Percentiles rank a stretch among this genome's conserved stretches.
Conservation (phyloP, 2,888 invertebrate genomes). For the Drosophila mimica region DNA sequence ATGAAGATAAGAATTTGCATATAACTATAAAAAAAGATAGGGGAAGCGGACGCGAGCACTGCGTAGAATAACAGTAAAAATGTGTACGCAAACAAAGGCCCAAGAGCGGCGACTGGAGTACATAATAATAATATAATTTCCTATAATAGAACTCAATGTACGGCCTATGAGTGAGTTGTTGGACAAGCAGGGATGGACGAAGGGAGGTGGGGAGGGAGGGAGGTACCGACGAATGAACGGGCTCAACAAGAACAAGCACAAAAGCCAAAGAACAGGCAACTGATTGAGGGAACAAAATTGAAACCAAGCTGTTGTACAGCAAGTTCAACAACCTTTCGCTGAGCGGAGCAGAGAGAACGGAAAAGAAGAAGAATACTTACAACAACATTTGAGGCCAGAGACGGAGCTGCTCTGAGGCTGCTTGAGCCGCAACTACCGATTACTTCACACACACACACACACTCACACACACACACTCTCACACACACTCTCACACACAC, state of each 20-base stretch:
- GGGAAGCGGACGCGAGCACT: constrained; percentile 11
- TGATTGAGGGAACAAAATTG: constrained; percentile 75
- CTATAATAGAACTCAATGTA: constrained; percentile 73
- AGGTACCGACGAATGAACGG: constrained; percentile 18
- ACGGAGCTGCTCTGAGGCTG: constrained; percentile 42
- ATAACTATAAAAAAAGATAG: not conserved
- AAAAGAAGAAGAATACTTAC: constrained; percentile 50
- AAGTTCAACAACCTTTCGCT: constrained; percentile 73
- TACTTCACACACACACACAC: constrained; percentile 61
- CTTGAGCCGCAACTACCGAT: constrained; percentile 69
- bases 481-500: constrained; percentile 27
- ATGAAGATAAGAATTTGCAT: constrained; percentile 41
- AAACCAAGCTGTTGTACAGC: constrained; percentile 57
- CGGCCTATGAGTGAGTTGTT: constrained; percentile 10
- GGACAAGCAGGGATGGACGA: not conserved
- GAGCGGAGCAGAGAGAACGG: constrained; percentile 20
- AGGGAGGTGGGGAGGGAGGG: not conserved
- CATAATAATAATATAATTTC: constrained; percentile 80
- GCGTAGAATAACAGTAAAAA: constrained; percentile 68
- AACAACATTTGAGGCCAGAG: constrained; percentile 64
- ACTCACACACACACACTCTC: constrained; percentile 15
- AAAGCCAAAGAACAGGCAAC: constrained; percentile 66
- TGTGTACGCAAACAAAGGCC: constrained; percentile 57
- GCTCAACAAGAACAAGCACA: constrained; percentile 52
- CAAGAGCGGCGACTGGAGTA: constrained; percentile 58